Evolutionary conservation across 2,797 vertebrate genomes (phyloP).

Genomic region (Characodon lateralis): DNA sequence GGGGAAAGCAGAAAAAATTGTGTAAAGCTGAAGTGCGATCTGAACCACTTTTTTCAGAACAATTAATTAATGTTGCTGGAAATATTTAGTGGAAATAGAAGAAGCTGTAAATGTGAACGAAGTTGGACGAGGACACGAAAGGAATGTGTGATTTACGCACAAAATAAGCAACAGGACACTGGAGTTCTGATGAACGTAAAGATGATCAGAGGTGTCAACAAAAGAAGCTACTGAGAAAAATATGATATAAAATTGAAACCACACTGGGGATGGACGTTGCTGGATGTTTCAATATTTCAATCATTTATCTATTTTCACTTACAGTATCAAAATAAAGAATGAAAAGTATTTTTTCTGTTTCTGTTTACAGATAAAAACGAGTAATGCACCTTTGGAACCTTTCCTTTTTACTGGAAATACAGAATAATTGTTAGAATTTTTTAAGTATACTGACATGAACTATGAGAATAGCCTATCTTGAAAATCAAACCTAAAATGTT

Average conservation of each 20-base stretch:
- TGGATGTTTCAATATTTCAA: not conserved
- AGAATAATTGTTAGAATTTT: not conserved
- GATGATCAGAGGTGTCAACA: no score
- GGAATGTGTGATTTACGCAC: not conserved
- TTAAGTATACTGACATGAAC: not conserved
- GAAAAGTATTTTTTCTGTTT: not conserved
- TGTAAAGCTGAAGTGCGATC: not conserved
- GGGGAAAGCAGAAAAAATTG: conserved; percentile 10
- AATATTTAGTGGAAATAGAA: not conserved
- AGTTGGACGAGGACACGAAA: not conserved
- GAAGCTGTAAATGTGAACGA: not conserved
- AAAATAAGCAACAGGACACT: not conserved
- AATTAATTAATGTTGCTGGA: not conserved
- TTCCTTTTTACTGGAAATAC: not conserved
- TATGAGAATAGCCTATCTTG: not conserved
- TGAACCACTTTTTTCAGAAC: not conserved
- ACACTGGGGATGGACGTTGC: not conserved
- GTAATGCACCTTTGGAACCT: not conserved
- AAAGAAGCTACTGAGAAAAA: not conserved
- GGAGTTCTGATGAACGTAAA: not conserved
- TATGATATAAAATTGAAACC: not conserved
- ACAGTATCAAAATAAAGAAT: not conserved
- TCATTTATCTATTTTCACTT: not conserved
- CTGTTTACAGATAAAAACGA: not conserved
- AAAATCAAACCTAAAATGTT: not conserved